A percentile compares a stretch with the other conserved stretches of the same genome.
Conservation (phyloP, 2,113 vertebrate genomes). For the Aleadryas rufinucha region DNA sequence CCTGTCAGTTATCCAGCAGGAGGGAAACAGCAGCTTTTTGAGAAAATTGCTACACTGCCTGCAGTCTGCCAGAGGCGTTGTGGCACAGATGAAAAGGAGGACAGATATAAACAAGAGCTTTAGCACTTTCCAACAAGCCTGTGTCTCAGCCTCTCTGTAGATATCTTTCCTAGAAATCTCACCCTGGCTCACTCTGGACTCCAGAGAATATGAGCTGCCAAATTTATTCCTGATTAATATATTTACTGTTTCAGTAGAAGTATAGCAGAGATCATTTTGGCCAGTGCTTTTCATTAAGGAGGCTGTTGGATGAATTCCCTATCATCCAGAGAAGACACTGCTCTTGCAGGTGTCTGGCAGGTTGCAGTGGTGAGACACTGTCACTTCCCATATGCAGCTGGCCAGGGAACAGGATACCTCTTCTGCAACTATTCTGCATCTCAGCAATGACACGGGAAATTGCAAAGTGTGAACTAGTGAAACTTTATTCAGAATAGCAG, state of each 20-base stretch:
- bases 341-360: not conserved
- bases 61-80: not conserved
- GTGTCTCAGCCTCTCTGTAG: not conserved
- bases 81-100: not conserved
- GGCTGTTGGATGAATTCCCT: not conserved
- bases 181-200: not conserved
- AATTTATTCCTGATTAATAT: not conserved
- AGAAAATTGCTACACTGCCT: not conserved
- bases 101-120: not conserved
- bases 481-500: not conserved
- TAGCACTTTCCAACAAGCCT: not conserved
- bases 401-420: not conserved
- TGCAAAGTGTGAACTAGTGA: not conserved
- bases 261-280: not conserved
- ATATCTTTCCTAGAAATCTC: not conserved
- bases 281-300: not conserved
- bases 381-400: not conserved
- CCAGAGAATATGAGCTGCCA: not conserved
- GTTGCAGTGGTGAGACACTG: not conserved
- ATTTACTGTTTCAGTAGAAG: not conserved
- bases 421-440: not conserved
- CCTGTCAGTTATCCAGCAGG: not conserved
- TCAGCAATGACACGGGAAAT: not conserved
- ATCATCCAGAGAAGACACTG: not conserved
- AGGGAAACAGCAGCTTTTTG: not conserved